phyloP scores from a whole-genome alignment of 2,113 vertebrate species.

The Neogobius melanostomus region DNA sequence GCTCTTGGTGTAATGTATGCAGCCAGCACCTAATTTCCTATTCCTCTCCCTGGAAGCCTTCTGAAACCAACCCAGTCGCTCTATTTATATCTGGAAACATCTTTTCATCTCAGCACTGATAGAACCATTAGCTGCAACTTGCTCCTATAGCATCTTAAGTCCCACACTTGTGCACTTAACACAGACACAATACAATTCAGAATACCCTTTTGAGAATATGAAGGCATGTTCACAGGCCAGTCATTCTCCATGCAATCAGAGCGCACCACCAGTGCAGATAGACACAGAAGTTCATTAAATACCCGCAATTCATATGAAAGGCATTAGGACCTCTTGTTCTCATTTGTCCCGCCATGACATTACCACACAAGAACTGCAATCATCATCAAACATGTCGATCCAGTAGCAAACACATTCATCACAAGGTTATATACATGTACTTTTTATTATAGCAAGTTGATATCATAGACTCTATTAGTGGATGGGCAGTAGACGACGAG shows the following conservation, averaged over 20 bases:
- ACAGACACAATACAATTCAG: constrained; percentile 7
- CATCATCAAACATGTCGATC: not conserved
- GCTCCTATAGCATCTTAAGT: constrained; percentile 43
- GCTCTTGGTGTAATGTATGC: constrained; percentile 71
- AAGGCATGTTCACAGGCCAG: not conserved
- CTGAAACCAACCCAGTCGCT: constrained; percentile 60
- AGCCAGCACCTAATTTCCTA: constrained; percentile 68
- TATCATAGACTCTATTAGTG: not conserved
- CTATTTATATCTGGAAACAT: constrained; percentile 74
- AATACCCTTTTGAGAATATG: not conserved
- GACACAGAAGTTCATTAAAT: not conserved
- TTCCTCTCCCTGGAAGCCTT: constrained; percentile 74
- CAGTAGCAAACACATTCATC: no score
- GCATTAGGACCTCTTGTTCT: not conserved
- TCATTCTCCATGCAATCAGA: constrained; percentile 8
- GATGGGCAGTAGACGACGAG: not conserved
- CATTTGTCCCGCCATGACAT: constrained; percentile 5
- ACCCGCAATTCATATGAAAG: not conserved
- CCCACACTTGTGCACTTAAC: constrained; percentile 10
- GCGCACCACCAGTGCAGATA: not conserved
- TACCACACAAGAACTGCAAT: not conserved
- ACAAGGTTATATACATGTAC: no score
- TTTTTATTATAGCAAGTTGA: no score
- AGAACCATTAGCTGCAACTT: constrained; percentile 48
- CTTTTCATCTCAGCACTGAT: constrained; percentile 63